Conservation (phyloP, 1,140 invertebrate species). For the Orussus abietinus region DNA sequence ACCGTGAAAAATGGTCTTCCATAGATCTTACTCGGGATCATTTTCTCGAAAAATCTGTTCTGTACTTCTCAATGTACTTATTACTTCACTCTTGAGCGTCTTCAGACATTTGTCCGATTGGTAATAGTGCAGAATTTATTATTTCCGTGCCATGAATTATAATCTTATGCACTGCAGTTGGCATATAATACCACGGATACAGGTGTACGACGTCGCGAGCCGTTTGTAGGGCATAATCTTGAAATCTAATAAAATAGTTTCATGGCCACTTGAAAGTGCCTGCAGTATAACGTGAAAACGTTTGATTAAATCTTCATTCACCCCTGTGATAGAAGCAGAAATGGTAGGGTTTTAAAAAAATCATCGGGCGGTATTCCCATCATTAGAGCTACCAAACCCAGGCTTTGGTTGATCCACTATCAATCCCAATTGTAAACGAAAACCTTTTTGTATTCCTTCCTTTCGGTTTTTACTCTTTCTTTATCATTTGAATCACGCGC, state of each 20-base stretch:
- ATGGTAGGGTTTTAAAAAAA: slow-evolving; percentile 32
- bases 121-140: slow-evolving; percentile 25
- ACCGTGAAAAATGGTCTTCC: slow-evolving; percentile 14
- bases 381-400: slow-evolving; percentile 38
- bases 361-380: slow-evolving; percentile 40
- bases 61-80: slow-evolving; percentile 16
- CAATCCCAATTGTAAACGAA: slow-evolving; percentile 21
- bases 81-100: slow-evolving; percentile 21
- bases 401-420: slow-evolving; percentile 33
- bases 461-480: slow-evolving; percentile 22
- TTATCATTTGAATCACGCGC: slow-evolving; percentile 19
- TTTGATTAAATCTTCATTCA: slow-evolving; percentile 36
- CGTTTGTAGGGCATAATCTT: too few relatives aligned
- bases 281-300: slow-evolving; percentile 33
- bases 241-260: slow-evolving; percentile 17
- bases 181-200: slow-evolving; percentile 26
- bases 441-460: slow-evolving; percentile 18
- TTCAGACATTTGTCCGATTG: slow-evolving; percentile 20
- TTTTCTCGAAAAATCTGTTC: slow-evolving; percentile 16
- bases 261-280: slow-evolving; percentile 21
- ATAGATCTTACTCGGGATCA: slow-evolving; percentile 12
- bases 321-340: slow-evolving; percentile 33
- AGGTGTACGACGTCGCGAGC: too few relatives aligned
- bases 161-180: slow-evolving; percentile 22
- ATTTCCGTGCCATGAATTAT: slow-evolving; percentile 25